Conservation (phyloP, 1,140 invertebrate genomes). For the Stratiolaelaps scimitus region DNA sequence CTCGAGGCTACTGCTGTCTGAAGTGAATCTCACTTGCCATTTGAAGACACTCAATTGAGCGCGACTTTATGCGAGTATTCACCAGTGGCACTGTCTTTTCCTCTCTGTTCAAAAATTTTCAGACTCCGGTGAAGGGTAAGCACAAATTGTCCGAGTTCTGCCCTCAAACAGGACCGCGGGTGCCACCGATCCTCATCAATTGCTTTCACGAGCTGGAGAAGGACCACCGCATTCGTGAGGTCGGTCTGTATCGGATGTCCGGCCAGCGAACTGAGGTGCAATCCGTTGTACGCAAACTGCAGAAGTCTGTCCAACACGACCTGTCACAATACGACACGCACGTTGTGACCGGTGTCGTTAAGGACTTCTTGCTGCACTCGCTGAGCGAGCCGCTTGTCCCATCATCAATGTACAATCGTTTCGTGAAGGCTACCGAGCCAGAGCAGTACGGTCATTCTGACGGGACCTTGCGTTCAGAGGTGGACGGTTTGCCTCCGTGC, state of each 20-base stretch:
- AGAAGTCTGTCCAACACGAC: constrained; percentile 15
- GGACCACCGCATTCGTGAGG: constrained; percentile 12
- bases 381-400: constrained; percentile 21
- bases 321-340: constrained; percentile 9
- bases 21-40: too few relatives aligned
- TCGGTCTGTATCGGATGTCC: constrained; percentile 4
- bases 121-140: too few relatives aligned
- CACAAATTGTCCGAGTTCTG: constrained; percentile 13
- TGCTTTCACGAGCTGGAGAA: constrained; percentile 22
- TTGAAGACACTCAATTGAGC: too few relatives aligned
- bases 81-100: too few relatives aligned
- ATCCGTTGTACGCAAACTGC: constrained; percentile 2
- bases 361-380: constrained; percentile 3
- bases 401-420: constrained; percentile 11
- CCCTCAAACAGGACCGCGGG: constrained; percentile 1
- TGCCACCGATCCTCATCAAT: constrained; percentile 10
- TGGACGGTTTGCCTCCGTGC: not conserved
- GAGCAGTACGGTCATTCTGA: not conserved
- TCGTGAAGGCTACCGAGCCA: constrained; percentile 8
- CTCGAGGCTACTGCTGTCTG: too few relatives aligned
- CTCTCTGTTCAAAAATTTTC: too few relatives aligned
- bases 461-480: not conserved
- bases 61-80: too few relatives aligned
- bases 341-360: constrained; percentile 16
- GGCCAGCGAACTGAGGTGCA: constrained; percentile 19